Conservation (phyloP, 2,113 vertebrate genomes). For the Polyodon spathula region DNA sequence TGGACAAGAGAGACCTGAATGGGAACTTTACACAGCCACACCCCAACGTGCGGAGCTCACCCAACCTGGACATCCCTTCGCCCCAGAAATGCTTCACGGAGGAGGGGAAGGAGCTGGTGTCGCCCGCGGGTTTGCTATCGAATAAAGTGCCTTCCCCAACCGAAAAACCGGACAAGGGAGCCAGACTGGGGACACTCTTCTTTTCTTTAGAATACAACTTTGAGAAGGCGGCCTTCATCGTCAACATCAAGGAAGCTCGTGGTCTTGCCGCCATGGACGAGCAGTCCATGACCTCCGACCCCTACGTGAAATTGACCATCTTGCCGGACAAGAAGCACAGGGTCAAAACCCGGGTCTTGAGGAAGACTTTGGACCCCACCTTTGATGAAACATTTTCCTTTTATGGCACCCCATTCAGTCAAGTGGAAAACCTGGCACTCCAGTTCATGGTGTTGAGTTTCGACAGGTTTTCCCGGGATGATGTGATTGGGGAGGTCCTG, state of each 20-base stretch:
- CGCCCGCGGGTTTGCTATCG: slow-evolving; percentile 75
- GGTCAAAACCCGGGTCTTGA: slow-evolving; percentile 92
- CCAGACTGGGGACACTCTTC: slow-evolving; percentile 77
- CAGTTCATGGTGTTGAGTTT: slow-evolving; percentile 94
- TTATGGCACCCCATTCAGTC: slow-evolving; percentile 79
- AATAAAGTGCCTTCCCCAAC: slow-evolving; percentile 68
- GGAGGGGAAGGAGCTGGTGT: slow-evolving; percentile 64
- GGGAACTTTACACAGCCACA: slow-evolving; percentile 83
- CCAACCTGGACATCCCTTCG: slow-evolving; percentile 67
- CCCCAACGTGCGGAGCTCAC: slow-evolving; percentile 70
- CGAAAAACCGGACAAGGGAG: slow-evolving; percentile 44
- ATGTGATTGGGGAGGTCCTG: slow-evolving; percentile 89
- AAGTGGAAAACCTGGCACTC: slow-evolving; percentile 79
- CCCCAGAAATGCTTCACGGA: slow-evolving; percentile 64
- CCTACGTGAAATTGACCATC: slow-evolving; percentile 95
- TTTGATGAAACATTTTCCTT: slow-evolving; percentile 98
- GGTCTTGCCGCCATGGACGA: slow-evolving; percentile 88
- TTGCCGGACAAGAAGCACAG: slow-evolving; percentile 95
- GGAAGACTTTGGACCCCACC: slow-evolving; percentile 90
- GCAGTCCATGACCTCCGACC: slow-evolving; percentile 94
- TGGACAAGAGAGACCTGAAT: slow-evolving; percentile 90
- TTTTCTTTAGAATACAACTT: slow-evolving; percentile 95
- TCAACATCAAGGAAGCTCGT: slow-evolving; percentile 90
- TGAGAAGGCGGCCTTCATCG: slow-evolving; percentile 89
- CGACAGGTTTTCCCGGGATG: slow-evolving; percentile 92